Base-by-base conservation (phyloP, 2,888 invertebrate genomes). In the Julus scandinavius region DNA sequence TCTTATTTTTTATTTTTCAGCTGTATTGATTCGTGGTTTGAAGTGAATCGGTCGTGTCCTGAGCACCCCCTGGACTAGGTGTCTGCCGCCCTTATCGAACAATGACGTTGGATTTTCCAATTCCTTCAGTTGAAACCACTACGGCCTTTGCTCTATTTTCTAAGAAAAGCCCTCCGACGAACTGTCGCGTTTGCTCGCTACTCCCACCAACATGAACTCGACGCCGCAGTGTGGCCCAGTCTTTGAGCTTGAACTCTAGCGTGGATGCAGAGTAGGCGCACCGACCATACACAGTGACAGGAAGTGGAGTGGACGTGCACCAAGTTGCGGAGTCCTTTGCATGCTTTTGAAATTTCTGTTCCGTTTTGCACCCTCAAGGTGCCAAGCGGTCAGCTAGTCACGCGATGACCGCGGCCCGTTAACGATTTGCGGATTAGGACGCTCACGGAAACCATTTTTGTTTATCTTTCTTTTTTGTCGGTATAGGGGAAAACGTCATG, bases 1-100 rank as follows among this genome's bases (percentile, higher is more conserved):
- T 29, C 29, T 29, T 29, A 29, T 29, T 29, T 29, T 29, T 29
- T 29, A 29, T 29, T 63, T 95, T 96, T 87, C 94, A 99, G 98
- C 93, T 99, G 99, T 94, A 99, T 99, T 94, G 99, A 99, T 94
- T 96, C 96, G 94, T 99, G 99, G 99, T 99, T 99, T 94, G 97
- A 98, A 93, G 97, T 98, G 93, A 99, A 99, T 94, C 96, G 99
- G 93, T 97, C 97, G 92, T 99, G 99, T 94, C 99, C 99, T 88
- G 99, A 99, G 93, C 99, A 99, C 94, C 99, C 99, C 91, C 96
- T 97, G 91, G 98, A 98, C 94, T 98, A 91, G 49, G 38, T 38
- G 49, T 86, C 38, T 41, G 49, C 29, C 45, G 45, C 41, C 38
- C 50, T 50, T 45, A 50, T 38, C 38, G 38, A 38, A 49, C 29